Base-by-base conservation (phyloP, 2,888 invertebrate species). In the Drosophila pseudotalamancana region DNA sequence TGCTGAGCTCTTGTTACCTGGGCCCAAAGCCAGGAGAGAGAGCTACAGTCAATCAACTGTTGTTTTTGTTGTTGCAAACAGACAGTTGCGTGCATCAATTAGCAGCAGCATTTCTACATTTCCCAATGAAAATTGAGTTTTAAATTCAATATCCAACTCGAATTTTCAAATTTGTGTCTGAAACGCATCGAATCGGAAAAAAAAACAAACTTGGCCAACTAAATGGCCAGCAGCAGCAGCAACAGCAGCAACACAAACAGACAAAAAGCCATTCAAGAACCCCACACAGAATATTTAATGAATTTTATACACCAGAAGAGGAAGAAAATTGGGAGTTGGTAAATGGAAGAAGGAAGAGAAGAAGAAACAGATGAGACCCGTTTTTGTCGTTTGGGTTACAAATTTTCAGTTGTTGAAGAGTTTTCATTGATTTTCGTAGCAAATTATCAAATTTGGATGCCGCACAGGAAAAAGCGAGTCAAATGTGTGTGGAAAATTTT, bases 251-350 rank as follows among this genome's bases (percentile, higher is more conserved):
- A n/a, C n/a, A n/a, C n/a, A n/a, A n/a, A n/a, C n/a, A 62, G 46
- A 27, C 27, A 51, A 59, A 75, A 76, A 56, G 40, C 34, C 72
- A 66, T 51, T 66, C 54, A 39, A 66, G 60, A 82, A 69, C 43
- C 73, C 76, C 51, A 35, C 48, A 42, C 59, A 50, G 72, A 76
- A 86, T 87, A 83, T 79, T 68, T 77, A 86, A 83, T 83, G 88
- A 77, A 85, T 72, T 68, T 56, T 64, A 48, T 23, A 31, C 9
- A 21, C 0, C 1, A 8, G 11, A 18, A 3, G 31, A n/a, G 4
- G 18, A 21, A n/a, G 5, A 14, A n/a, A 39, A 53, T 49, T 62
- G 67, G 19, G 39, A 40, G 40, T 51, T 45, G 53, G 18, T 8
- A 29, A n/a, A 46, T 34, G 29, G n/a, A n/a, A n/a, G n/a, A n/a